Base-by-base conservation (phyloP, 2,797 vertebrate species). In the Kryptopterus vitreolus region DNA sequence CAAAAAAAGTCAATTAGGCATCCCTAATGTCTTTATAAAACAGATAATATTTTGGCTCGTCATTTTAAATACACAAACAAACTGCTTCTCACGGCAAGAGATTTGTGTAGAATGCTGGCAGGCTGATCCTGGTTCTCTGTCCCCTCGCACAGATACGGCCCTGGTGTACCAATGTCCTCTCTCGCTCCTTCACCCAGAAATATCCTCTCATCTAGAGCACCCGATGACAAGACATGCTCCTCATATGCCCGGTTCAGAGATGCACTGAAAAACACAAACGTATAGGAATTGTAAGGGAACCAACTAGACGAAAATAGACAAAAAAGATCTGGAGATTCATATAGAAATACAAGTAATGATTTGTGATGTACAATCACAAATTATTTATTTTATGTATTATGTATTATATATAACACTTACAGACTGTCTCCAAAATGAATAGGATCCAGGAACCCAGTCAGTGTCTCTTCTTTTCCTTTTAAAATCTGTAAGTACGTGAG, bases 361-460 rank as follows among this genome's bases (percentile, higher is more conserved):
- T n/a, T n/a, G n/a, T n/a, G n/a, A n/a, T n/a, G n/a, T n/a, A n/a
- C n/a, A n/a, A n/a, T n/a, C n/a, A n/a, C n/a, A n/a, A n/a, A n/a
- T n/a, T n/a, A n/a, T n/a, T n/a, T n/a, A n/a, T n/a, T n/a, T n/a
- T n/a, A n/a, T n/a, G n/a, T n/a, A n/a, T n/a, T n/a, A n/a, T n/a
- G n/a, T n/a, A n/a, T n/a, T n/a, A 20, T 24, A 35, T 33, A 6
- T 35, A 46, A 80, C 74, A 93, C 97, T 96, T 89, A 98, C 97
- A 96, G 92, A 83, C 95, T 96, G 52, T 98, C 96, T 85, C 93
- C 95, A 74, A 98, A 98, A 91, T 97, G 95, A 76, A 94, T 93
- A 43, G 96, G 96, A 68, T 98, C 96, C 52, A 98, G 92, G 88
- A 98, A 97, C 6, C 96, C 97, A 0, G 93, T 95, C 83, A 98